Conservation (phyloP, 2,113 vertebrate species). For the Tringa solitaria region DNA sequence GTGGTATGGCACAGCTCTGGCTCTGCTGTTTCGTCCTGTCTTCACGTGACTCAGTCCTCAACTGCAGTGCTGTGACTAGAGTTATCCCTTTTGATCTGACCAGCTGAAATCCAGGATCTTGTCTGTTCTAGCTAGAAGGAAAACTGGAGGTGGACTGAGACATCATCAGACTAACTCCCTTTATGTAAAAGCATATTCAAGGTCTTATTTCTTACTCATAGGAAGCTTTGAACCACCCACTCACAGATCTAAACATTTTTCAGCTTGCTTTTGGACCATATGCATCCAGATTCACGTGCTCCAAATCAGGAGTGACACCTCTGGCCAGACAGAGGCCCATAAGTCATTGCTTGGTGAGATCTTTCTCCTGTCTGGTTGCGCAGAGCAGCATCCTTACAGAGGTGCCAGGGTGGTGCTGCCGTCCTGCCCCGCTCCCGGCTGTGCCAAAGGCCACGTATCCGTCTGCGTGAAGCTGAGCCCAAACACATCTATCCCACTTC, state of each 20-base stretch:
- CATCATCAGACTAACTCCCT: neutral
- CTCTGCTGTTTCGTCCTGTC: neutral
- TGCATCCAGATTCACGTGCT: neutral
- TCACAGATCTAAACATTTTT: neutral
- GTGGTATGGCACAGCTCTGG: neutral
- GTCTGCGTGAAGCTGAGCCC: neutral
- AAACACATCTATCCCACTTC: neutral
- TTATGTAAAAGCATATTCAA: neutral
- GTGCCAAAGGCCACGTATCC: accelerated
- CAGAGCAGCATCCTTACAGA: neutral
- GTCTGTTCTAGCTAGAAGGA: neutral
- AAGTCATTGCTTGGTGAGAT: neutral
- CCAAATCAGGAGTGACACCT: neutral
- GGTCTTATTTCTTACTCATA: neutral
- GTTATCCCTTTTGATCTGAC: neutral
- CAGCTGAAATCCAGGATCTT: neutral
- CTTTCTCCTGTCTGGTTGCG: neutral
- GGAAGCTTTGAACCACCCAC: neutral
- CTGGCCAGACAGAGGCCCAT: neutral
- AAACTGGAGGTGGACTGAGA: neutral
- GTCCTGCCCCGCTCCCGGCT: neutral
- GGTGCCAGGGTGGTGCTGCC: neutral
- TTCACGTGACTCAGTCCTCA: neutral
- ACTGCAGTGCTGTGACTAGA: neutral
- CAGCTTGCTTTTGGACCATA: neutral